phyloP scores from a whole-genome alignment of 2,113 vertebrate genomes.

The Corvus cornix region DNA sequence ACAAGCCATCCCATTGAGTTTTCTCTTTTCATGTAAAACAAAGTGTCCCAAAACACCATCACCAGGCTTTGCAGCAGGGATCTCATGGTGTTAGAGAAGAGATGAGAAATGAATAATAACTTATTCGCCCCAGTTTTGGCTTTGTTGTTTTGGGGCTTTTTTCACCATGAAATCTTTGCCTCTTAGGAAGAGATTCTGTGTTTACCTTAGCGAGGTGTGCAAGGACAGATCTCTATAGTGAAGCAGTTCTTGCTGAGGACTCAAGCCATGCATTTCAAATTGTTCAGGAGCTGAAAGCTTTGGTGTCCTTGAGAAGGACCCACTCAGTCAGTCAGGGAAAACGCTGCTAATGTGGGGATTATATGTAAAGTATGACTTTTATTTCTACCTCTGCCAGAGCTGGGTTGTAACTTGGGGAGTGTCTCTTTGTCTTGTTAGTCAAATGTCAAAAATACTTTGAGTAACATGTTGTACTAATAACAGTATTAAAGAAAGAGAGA shows the following conservation, averaged over 20 bases:
- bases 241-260: background rate
- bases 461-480: background rate
- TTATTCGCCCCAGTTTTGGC: background rate
- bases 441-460: background rate
- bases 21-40: background rate
- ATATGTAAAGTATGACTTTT: background rate
- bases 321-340: background rate
- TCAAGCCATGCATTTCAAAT: background rate
- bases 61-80: background rate
- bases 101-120: background rate
- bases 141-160: too few relatives aligned
- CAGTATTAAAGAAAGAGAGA: background rate
- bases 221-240: background rate
- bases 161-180: background rate
- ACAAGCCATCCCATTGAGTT: background rate
- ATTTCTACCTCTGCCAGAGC: background rate
- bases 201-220: background rate
- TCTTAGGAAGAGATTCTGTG: background rate
- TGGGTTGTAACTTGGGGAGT: background rate
- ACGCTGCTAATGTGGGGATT: background rate
- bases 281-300: background rate
- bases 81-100: background rate
- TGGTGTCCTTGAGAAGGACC: background rate
- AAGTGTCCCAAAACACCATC: background rate
- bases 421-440: background rate